Conservation (phyloP, 2,888 invertebrate species). For the Orthosia cruda region DNA sequence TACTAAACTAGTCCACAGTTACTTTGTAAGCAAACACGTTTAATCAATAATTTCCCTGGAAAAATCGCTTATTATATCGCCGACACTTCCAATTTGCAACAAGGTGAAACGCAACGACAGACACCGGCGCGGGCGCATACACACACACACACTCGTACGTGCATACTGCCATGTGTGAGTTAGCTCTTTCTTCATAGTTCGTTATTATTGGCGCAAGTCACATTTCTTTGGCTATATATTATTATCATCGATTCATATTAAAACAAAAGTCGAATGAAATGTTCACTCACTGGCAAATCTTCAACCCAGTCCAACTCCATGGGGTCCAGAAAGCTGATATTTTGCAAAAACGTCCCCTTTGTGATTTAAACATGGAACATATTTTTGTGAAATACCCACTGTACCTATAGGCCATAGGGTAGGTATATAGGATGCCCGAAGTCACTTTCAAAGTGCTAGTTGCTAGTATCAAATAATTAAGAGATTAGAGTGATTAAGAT, state of each 20-base stretch:
- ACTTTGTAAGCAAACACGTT: neutral
- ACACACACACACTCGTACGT: conserved; percentile 10
- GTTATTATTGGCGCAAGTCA: conserved; percentile 33
- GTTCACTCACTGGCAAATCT: neutral
- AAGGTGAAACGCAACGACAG: conserved; percentile 67
- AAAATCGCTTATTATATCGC: conserved; percentile 53
- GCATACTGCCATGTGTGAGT: neutral
- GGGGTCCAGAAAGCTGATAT: neutral
- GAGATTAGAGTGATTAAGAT: neutral
- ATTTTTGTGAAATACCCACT: too few relatives aligned
- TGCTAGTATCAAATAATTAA: conserved; percentile 1
- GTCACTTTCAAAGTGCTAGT: neutral
- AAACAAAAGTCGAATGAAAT: neutral
- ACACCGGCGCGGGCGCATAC: conserved; percentile 32
- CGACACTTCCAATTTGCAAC: conserved; percentile 64
- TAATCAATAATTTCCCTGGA: conserved; percentile 31
- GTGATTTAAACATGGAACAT: too few relatives aligned
- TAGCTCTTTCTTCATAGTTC: conserved; percentile 55
- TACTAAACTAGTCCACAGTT: neutral
- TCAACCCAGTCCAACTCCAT: neutral
- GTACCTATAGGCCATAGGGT: too few relatives aligned
- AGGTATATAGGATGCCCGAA: neutral
- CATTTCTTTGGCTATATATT: conserved; percentile 32
- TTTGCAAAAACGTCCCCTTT: too few relatives aligned
- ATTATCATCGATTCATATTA: neutral